Conservation (phyloP, 2,797 vertebrate genomes). For the Glossophaga mutica region DNA sequence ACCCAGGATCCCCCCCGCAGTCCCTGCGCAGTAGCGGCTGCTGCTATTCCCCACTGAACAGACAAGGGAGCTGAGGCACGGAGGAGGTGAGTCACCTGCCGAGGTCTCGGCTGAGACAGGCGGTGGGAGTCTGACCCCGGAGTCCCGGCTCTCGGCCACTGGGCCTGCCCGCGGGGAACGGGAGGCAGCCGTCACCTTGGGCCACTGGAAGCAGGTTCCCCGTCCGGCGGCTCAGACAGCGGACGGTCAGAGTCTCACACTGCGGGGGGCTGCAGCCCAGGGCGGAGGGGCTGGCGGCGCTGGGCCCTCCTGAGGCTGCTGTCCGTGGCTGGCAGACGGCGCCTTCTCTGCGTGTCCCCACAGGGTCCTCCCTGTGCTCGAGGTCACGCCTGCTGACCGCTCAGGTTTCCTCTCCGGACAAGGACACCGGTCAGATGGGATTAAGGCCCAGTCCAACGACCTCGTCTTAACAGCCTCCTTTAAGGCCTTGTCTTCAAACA, state of each 20-base stretch:
- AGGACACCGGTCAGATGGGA: background rate
- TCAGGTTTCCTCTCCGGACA: background rate
- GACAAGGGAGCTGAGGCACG: background rate
- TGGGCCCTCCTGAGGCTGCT: background rate
- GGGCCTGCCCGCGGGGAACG: background rate
- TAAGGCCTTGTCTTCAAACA: background rate
- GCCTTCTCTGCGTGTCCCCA: background rate
- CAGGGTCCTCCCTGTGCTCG: background rate
- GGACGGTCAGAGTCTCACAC: too few relatives aligned
- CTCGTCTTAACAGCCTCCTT: background rate
- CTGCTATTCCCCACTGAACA: background rate
- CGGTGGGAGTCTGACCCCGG: background rate
- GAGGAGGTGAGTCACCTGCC: background rate
- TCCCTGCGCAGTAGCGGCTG: rapidly evolving
- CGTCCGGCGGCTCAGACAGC: rapidly evolving
- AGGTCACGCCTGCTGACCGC: background rate
- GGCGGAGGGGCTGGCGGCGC: background rate
- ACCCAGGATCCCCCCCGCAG: background rate
- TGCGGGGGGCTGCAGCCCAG: background rate
- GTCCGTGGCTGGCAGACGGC: background rate
- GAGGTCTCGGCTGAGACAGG: background rate
- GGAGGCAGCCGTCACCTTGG: rapidly evolving
- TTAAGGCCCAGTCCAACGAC: background rate
- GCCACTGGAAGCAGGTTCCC: background rate
- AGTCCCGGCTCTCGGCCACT: background rate